Percentiles rank a stretch among this genome's conserved stretches.
These are phyloP conservation scores for Molossus molossus DNA, from an alignment of 2,797 vertebrate species.

Conservation along the genomic window DNA sequence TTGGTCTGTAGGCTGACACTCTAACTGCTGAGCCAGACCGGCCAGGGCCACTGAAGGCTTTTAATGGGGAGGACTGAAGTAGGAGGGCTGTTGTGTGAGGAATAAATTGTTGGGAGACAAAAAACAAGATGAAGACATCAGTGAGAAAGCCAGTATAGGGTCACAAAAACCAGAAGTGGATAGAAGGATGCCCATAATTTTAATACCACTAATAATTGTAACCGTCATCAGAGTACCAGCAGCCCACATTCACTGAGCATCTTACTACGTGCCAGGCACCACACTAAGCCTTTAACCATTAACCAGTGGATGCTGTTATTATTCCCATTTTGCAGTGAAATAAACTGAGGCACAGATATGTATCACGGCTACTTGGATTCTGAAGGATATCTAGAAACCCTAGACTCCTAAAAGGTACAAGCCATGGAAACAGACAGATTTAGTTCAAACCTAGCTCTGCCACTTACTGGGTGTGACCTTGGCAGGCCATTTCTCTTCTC, in stretches of 20 bases:
- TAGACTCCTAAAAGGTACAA: background rate
- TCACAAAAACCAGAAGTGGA: background rate
- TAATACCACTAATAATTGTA: background rate
- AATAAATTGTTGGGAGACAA: background rate
- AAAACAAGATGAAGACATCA: background rate
- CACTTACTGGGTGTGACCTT: background rate
- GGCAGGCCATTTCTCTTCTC: background rate
- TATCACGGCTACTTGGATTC: background rate
- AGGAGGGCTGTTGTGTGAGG: background rate
- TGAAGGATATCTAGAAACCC: background rate
- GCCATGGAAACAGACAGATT: background rate
- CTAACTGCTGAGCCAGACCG: too few species aligned
- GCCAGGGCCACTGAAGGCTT: background rate
- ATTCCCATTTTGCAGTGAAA: background rate
- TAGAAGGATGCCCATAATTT: background rate
- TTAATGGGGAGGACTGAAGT: background rate
- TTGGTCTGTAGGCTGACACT: too few species aligned
- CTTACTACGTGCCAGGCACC: background rate
- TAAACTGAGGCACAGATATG: background rate
- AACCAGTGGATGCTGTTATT: background rate
- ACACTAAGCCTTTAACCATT: background rate
- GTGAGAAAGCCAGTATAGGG: background rate
- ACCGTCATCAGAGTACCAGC: background rate
- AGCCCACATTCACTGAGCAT: background rate
- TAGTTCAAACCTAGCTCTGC: background rate